phyloP scores from a whole-genome alignment of 2,888 invertebrate species.

The Lepidonotus clava region DNA sequence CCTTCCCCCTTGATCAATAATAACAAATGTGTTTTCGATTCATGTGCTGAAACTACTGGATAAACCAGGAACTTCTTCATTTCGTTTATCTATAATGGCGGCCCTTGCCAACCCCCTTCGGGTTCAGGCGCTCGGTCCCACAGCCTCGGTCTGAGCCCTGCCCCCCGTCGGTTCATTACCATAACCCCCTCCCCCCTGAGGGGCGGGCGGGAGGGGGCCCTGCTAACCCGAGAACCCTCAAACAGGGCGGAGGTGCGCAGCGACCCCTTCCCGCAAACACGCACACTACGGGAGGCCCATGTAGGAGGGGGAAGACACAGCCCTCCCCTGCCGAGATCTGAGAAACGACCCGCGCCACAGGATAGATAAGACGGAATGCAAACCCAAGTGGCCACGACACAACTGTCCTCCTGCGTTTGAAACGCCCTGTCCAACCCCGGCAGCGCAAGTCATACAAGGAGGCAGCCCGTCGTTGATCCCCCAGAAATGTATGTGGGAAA shows the following conservation, averaged over 20 bases:
- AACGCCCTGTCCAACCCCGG: too few species aligned
- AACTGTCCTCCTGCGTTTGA: not conserved
- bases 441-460: too few species aligned
- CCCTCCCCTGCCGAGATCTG: not conserved
- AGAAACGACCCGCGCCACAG: not conserved
- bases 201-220: not conserved
- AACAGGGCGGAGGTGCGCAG: not conserved
- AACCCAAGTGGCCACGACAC: not conserved
- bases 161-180: not conserved
- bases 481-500: too few species aligned
- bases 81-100: slow-evolving; percentile 4
- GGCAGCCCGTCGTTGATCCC: too few species aligned
- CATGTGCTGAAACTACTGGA: not conserved
- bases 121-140: not conserved
- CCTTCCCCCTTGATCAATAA: too few species aligned
- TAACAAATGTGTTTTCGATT: not conserved
- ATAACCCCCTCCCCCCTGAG: not conserved
- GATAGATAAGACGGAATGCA: not conserved
- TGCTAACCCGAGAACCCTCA: slow-evolving; percentile 3
- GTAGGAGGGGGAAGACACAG: not conserved
- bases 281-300: not conserved
- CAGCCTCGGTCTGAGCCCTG: not conserved
- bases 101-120: not conserved
- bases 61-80: slow-evolving; percentile 8
- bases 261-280: not conserved